phyloP scores from a whole-genome alignment of 2,113 vertebrate genomes.

The Silurus glanis region DNA sequence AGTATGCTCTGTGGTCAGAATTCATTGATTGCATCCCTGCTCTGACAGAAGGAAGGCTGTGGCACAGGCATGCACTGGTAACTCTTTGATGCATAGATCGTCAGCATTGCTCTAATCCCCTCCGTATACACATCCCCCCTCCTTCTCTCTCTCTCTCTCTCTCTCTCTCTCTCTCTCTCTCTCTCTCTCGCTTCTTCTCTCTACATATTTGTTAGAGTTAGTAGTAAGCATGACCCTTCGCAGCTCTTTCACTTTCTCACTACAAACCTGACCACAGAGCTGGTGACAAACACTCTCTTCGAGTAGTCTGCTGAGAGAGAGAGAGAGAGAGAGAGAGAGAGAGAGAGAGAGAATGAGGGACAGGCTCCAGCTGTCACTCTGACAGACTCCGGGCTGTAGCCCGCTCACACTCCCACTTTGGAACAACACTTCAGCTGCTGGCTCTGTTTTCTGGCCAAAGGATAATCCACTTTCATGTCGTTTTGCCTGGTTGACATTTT shows the following conservation, averaged over 20 bases:
- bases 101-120: slow-evolving; percentile 27
- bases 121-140: background rate
- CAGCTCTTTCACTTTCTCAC: slow-evolving; percentile 41
- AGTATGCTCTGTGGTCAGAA: slow-evolving; percentile 3
- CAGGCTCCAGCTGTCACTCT: slow-evolving; percentile 57
- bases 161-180: background rate
- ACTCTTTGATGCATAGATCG: slow-evolving; percentile 32
- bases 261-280: slow-evolving; percentile 53
- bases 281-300: slow-evolving; percentile 37
- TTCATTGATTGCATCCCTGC: slow-evolving; percentile 31
- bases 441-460: slow-evolving; percentile 10
- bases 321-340: slow-evolving; percentile 29
- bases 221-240: slow-evolving; percentile 22
- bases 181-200: background rate
- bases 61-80: slow-evolving; percentile 2
- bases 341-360: slow-evolving; percentile 46
- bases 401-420: slow-evolving; percentile 28
- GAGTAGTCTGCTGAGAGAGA: slow-evolving; percentile 9
- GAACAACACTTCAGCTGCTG: slow-evolving; percentile 24
- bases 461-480: slow-evolving; percentile 55
- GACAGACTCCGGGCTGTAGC: slow-evolving; percentile 53
- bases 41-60: slow-evolving; percentile 16
- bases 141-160: background rate
- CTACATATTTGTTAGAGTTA: slow-evolving; percentile 34
- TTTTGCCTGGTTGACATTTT: slow-evolving; percentile 58